Percentiles rank a stretch among this genome's conserved stretches.
Conservation (phyloP, 2,797 vertebrate species). For the Muraenolepis orangiensis region DNA sequence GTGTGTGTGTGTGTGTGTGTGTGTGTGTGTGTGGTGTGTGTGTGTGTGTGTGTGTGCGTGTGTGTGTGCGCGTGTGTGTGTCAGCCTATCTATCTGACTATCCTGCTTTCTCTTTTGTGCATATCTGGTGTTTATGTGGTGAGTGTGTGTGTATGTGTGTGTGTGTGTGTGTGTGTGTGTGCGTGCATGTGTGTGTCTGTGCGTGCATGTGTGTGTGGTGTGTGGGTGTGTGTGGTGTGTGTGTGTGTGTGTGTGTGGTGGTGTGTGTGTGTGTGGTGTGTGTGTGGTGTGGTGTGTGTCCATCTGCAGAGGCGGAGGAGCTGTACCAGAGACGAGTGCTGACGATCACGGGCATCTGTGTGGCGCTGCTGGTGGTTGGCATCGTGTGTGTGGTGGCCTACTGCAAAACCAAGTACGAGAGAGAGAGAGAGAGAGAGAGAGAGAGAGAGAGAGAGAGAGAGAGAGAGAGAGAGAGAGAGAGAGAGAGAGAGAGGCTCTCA, state of each 20-base stretch:
- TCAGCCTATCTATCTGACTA: too few species aligned
- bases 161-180: background rate
- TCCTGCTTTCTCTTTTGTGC: too few species aligned
- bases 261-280: constrained; percentile 37
- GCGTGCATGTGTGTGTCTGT: background rate
- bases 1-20: background rate
- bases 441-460: too few species aligned
- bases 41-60: constrained; percentile 10
- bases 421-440: too few species aligned
- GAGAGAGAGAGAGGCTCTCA: background rate
- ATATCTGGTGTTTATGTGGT: background rate
- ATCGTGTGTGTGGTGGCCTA: constrained; percentile 97
- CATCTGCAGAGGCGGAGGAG: constrained; percentile 86
- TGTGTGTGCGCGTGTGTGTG: constrained; percentile 1
- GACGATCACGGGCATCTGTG: constrained; percentile 96
- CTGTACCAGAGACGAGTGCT: constrained; percentile 95
- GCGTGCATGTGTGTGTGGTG: background rate
- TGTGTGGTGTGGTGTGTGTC: constrained; percentile 29
- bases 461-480: too few species aligned
- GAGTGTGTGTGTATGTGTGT: background rate
- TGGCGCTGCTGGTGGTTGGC: constrained; percentile 93
- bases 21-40: background rate
- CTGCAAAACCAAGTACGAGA: constrained; percentile 99
- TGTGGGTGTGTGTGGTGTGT: constrained; percentile 14
- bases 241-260: constrained; percentile 27